Evolutionary conservation across 1,140 invertebrate genomes (phyloP).

Genomic region (Triops longicaudatus): DNA sequence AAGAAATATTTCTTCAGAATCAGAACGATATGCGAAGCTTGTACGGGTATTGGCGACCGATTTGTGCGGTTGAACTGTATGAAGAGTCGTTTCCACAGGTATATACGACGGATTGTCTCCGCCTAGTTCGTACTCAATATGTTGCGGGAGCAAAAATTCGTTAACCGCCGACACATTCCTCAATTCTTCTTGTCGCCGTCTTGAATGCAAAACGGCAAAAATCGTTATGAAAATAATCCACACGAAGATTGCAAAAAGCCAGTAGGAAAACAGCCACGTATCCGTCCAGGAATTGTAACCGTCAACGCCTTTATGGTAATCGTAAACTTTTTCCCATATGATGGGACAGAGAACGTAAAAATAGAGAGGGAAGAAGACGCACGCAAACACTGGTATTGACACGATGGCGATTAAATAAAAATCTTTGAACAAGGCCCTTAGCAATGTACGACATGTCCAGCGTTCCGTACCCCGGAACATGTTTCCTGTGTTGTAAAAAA

Average conservation of each 20-base stretch:
- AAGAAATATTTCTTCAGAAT: neutral
- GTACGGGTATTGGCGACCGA: neutral
- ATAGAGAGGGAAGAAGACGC: constrained; percentile 38
- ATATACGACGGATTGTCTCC: neutral
- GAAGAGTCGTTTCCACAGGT: neutral
- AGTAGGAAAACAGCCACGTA: constrained; percentile 34
- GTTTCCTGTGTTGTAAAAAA: constrained; percentile 25
- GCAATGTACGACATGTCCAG: neutral
- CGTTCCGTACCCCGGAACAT: neutral
- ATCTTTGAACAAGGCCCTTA: neutral
- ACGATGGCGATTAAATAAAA: constrained; percentile 3
- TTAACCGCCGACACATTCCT: neutral
- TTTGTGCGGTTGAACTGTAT: neutral
- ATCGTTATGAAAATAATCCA: constrained; percentile 34
- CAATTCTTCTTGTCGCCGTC: neutral
- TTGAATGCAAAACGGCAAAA: neutral
- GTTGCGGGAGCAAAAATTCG: neutral
- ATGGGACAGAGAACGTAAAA: constrained; percentile 41
- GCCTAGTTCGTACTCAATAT: neutral
- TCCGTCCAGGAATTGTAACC: constrained; percentile 28
- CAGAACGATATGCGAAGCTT: neutral
- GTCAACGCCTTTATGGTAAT: neutral
- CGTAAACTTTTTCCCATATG: constrained; percentile 29
- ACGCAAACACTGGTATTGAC: constrained; percentile 28
- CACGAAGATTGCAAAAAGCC: constrained; percentile 36